Evolutionary conservation across 2,888 invertebrate genomes (phyloP), one percentile per base, ranked within the genome.

Genomic region (Stenurella melanura): DNA sequence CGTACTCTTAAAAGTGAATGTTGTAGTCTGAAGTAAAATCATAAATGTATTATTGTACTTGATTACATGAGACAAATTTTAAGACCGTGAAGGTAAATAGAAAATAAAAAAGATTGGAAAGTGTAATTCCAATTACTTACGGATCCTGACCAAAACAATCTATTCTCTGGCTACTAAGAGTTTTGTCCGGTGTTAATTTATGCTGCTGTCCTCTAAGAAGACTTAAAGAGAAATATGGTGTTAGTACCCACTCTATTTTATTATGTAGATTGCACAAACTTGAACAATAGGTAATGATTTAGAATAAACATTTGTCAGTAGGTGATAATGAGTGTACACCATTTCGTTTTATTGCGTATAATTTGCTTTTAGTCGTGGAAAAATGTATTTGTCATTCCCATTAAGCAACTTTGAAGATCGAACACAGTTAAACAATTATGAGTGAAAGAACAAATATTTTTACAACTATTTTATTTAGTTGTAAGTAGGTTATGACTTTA

Each of bases 71-170:
- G 61, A 63, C 38, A 63, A 63, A 63, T 38, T 61, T 15, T 34
- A 34, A 34, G 18, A 64, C 61, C 19, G 18, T 42, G 64, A 19
- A 66, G 17, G 63, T 30, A 63, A 34, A 66, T 42, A 38, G 42
- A 50, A 50, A 50, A 66, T 66, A 12, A 66, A 38, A 66, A 66
- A 66, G 11, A 66, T 66, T 66, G 64, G 64, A 66, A 66, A 66
- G 64, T 66, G 19, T 38, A 42, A n/a, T n/a, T n/a, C n/a, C 50
- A 50, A n/a, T 50, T 50, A 18, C n/a, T 34, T 63, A 61, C 34
- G 21, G 30, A 60, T 34, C 17, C 30, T 34, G 17, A 11, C 17
- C n/a, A 34, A 26, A 34, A 34, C 30, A 34, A 61, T 61, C 5
- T 34, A 34, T 11, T 34, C 6, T 17, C 17, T 34, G 12, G 18